phyloP scores from a whole-genome alignment of 2,113 vertebrate species.

The Vidua macroura region DNA sequence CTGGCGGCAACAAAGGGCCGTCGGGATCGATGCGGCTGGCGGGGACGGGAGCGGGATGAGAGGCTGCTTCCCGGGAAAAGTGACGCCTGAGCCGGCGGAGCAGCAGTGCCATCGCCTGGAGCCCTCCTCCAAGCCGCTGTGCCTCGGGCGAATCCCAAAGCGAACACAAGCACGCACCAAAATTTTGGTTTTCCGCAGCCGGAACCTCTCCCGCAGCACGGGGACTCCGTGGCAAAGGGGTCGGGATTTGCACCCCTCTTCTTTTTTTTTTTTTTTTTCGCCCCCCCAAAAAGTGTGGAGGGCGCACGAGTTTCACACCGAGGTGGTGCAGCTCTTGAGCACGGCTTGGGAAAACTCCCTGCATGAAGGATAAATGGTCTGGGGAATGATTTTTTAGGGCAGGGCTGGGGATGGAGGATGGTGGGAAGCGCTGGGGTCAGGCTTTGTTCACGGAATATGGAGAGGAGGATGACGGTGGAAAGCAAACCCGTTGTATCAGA shows the following conservation, averaged over 20 bases:
- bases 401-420: no score
- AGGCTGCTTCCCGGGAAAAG: neutral
- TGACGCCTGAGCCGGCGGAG: neutral
- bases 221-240: no score
- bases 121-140: neutral
- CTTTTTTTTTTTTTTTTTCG: neutral
- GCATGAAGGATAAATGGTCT: neutral
- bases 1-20: neutral
- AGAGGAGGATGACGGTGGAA: neutral
- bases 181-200: neutral
- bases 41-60: neutral
- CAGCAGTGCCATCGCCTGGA: conserved; percentile 39
- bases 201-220: rapidly evolving
- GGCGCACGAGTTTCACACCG: rapidly evolving
- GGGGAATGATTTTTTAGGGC: neutral
- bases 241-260: neutral
- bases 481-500: rapidly evolving
- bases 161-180: rapidly evolving
- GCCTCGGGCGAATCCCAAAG: neutral
- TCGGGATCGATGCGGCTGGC: neutral
- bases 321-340: neutral
- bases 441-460: neutral
- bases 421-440: rapidly evolving
- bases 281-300: neutral
- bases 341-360: neutral